Evolutionary conservation across 2,113 vertebrate genomes (phyloP).

Genomic region (Cygnus buccinator): DNA sequence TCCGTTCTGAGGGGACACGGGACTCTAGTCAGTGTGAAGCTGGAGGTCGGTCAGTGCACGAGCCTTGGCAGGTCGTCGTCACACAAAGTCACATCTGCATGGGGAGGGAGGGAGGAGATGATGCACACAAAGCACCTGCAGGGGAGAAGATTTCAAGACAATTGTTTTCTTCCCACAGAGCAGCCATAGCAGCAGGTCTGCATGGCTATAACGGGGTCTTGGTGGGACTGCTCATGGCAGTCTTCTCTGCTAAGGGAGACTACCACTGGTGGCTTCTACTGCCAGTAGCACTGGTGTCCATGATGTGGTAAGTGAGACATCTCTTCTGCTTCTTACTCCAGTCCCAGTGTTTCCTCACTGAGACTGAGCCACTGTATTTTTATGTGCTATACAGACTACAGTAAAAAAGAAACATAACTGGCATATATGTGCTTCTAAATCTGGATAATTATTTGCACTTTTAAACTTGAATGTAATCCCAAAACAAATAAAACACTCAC

Average conservation of each 20-base stretch:
- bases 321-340: not conserved
- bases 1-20: not conserved
- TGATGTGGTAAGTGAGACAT: slow-evolving; percentile 87
- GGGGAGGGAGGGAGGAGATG: not conserved
- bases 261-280: slow-evolving; percentile 97
- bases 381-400: not conserved
- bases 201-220: slow-evolving; percentile 93
- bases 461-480: not conserved
- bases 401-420: not conserved
- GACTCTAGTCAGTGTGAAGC: fast-evolving
- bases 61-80: not conserved
- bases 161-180: slow-evolving; percentile 68
- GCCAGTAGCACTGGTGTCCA: slow-evolving; percentile 87
- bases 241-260: slow-evolving; percentile 88
- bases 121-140: fast-evolving
- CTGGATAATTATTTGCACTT: not conserved
- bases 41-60: fast-evolving
- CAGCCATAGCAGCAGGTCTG: slow-evolving; percentile 89
- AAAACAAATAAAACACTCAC: not conserved
- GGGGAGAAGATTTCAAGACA: not conserved
- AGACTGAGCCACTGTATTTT: not conserved
- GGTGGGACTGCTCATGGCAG: slow-evolving; percentile 91
- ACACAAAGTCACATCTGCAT: not conserved
- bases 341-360: no score
- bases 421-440: not conserved